These are phyloP conservation scores for Trematocara nigrifrons DNA, from an alignment of 2,113 vertebrate genomes.

Conservation along the genomic window DNA sequence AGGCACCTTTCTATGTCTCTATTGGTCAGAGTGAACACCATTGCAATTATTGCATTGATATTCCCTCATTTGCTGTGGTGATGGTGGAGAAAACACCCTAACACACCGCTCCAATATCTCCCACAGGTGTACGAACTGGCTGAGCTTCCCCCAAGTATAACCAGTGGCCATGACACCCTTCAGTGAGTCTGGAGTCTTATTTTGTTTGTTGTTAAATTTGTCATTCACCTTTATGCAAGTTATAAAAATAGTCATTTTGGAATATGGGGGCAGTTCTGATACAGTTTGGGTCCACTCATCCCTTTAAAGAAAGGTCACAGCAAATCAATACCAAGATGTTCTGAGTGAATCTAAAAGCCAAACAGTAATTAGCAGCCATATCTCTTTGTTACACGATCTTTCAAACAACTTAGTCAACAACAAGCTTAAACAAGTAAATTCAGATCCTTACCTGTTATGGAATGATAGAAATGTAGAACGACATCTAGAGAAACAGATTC, in stretches of 20 bases:
- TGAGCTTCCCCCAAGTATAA: neutral
- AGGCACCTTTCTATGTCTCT: neutral
- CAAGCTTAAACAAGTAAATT: neutral
- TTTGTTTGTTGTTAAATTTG: neutral
- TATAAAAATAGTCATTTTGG: neutral
- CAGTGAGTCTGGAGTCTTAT: neutral
- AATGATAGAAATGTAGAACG: slow-evolving; percentile 18
- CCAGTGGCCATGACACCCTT: neutral
- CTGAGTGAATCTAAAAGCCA: neutral
- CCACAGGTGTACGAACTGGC: neutral
- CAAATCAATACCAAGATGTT: neutral
- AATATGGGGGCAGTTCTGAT: neutral
- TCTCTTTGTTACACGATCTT: neutral
- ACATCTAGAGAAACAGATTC: slow-evolving; percentile 33
- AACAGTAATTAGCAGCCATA: neutral
- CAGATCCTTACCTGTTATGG: slow-evolving; percentile 50
- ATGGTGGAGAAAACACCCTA: neutral
- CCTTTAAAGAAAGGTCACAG: neutral
- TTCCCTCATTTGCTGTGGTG: neutral
- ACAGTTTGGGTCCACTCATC: neutral
- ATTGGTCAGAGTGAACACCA: neutral
- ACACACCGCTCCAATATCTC: neutral
- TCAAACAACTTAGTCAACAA: neutral
- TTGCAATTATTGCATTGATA: neutral
- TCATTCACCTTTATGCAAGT: neutral